These are phyloP conservation scores for Onychostoma macrolepis DNA, from an alignment of 2,113 vertebrate genomes.

Conservation along the genomic window DNA sequence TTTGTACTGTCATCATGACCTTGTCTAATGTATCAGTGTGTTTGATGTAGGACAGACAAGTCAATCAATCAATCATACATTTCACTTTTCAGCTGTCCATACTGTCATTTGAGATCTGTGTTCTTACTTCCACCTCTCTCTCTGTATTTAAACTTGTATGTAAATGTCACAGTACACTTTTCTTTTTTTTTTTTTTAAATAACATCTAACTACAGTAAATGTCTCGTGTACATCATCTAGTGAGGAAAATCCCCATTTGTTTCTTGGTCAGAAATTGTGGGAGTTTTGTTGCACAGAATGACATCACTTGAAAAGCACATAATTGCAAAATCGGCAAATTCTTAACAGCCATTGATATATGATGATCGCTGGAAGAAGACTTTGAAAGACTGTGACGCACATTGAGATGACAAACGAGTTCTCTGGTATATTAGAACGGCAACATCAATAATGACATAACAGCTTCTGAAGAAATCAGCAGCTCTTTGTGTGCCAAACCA, in stretches of 20 bases:
- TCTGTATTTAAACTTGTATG: background rate
- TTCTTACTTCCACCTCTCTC: background rate
- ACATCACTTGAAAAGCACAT: conserved; percentile 12
- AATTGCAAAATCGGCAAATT: conserved; percentile 49
- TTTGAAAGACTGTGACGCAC: conserved; percentile 47
- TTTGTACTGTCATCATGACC: conserved; percentile 24
- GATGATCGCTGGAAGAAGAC: background rate
- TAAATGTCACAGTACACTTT: background rate
- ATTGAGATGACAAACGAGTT: conserved; percentile 41
- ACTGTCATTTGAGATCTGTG: background rate
- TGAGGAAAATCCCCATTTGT: background rate
- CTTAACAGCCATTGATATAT: conserved; percentile 1
- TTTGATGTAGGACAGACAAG: background rate
- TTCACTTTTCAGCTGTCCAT: conserved; percentile 2
- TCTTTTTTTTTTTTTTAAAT: too few relatives aligned
- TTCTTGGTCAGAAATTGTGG: conserved; percentile 6
- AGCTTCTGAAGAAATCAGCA: conserved; percentile 33
- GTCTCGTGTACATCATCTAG: background rate
- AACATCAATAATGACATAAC: conserved; percentile 37
- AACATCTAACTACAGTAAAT: background rate
- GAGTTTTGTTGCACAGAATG: background rate
- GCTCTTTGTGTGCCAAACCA: background rate
- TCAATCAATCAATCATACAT: conserved; percentile 14
- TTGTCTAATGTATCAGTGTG: conserved; percentile 3
- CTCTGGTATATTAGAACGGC: background rate